Percentiles rank a stretch among this genome's conserved stretches.
These are phyloP conservation scores for Ethmia dodecea DNA, from an alignment of 2,888 invertebrate species.

Conservation along the genomic window DNA sequence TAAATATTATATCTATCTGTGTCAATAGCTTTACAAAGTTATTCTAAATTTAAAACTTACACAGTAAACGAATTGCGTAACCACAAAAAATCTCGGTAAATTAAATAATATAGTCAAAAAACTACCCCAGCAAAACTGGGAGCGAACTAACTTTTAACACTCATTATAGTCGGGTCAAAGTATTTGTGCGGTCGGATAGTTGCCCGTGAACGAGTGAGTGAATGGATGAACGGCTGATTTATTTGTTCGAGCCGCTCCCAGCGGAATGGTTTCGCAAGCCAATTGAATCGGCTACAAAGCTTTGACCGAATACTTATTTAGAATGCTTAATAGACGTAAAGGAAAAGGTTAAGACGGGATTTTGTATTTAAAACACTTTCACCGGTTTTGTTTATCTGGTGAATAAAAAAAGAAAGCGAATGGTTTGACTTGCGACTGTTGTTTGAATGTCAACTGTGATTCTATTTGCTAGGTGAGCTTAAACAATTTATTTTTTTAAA, in stretches of 20 bases:
- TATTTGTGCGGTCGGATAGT: background rate
- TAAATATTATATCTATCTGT: too few relatives aligned
- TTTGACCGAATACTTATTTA: slow-evolving; percentile 53
- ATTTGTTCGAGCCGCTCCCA: slow-evolving; percentile 44
- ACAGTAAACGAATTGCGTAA: too few relatives aligned
- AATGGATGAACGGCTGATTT: slow-evolving; percentile 48
- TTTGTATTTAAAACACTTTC: slow-evolving; percentile 3
- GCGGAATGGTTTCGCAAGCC: slow-evolving; percentile 40
- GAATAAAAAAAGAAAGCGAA: background rate
- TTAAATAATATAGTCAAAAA: too few relatives aligned
- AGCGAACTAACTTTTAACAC: background rate
- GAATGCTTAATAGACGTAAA: slow-evolving; percentile 50
- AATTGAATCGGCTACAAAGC: slow-evolving; percentile 56
- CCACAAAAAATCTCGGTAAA: too few relatives aligned
- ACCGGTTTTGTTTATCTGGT: background rate
- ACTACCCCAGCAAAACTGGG: too few relatives aligned
- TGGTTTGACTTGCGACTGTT: too few relatives aligned
- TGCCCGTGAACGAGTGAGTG: slow-evolving; percentile 31
- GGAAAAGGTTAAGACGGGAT: slow-evolving; percentile 12
- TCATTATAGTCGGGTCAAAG: background rate
- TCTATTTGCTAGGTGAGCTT: too few relatives aligned
- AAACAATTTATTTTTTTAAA: too few relatives aligned
- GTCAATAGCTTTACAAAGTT: too few relatives aligned
- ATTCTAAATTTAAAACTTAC: too few relatives aligned
- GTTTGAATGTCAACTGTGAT: too few relatives aligned